Conservation (phyloP, 2,113 vertebrate genomes). For the Oryctolagus cuniculus region mOryCun1.1 NC_091432.1:189640501-189641000, state of each 20-base stretch:
- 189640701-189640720: neutral
- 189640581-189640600: neutral
- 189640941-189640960: neutral
- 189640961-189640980: neutral
- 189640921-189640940: neutral
- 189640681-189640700: neutral
- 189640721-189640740: slow-evolving; percentile 14
- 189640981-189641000: neutral
- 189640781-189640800: neutral
- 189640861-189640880: neutral
- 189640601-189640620: neutral
- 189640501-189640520: neutral
- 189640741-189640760: neutral
- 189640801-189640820: neutral
- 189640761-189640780: neutral
- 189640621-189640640: neutral
- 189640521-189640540: neutral
- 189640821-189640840: neutral
- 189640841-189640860: neutral
- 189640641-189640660: neutral
- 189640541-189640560: neutral
- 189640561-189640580: neutral
- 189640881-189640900: neutral
- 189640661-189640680: neutral
- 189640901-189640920: neutral